A percentile compares a stretch with the other conserved stretches of the same genome.
These are phyloP conservation scores for Rhipidura dahli DNA, from an alignment of 2,113 vertebrate genomes.

Conservation along the genomic window DNA sequence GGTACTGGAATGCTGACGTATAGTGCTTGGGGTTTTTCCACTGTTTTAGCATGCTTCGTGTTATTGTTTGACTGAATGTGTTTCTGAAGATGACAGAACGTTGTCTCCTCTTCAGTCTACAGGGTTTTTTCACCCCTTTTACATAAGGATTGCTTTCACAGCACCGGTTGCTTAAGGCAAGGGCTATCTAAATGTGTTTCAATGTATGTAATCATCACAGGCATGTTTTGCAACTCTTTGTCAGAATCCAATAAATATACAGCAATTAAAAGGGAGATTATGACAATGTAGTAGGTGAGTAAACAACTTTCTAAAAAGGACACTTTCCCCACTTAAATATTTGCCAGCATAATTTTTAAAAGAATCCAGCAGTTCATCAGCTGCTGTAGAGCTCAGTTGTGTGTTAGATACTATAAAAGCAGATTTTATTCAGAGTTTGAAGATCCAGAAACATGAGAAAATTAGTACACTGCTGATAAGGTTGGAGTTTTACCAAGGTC, in stretches of 20 bases:
- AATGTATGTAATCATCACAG: slow-evolving; percentile 54
- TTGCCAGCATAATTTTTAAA: slow-evolving; percentile 28
- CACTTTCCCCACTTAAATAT: background rate
- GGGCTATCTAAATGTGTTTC: slow-evolving; percentile 34
- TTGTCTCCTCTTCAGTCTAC: slow-evolving; percentile 45
- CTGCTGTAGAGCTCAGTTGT: background rate
- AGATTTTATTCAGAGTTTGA: background rate
- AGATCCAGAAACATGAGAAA: background rate
- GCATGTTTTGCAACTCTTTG: slow-evolving; percentile 66
- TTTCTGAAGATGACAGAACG: slow-evolving; percentile 43
- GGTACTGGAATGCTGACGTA: background rate
- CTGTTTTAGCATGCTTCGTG: slow-evolving; percentile 18
- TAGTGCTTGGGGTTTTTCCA: slow-evolving; percentile 48
- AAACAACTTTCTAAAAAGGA: slow-evolving; percentile 42
- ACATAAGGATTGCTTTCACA: slow-evolving; percentile 54
- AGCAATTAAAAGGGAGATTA: slow-evolving; percentile 21
- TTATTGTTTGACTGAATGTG: slow-evolving; percentile 36
- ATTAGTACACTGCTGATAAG: background rate
- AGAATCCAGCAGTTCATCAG: background rate
- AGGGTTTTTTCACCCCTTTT: slow-evolving; percentile 29
- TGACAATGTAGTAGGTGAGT: background rate
- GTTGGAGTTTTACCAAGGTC: background rate
- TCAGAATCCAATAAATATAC: slow-evolving; percentile 56
- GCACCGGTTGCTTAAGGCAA: slow-evolving; percentile 27
- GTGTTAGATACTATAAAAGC: background rate